Percentiles rank a stretch among this genome's conserved stretches.
These are phyloP conservation scores for Sesamia inferens DNA, from an alignment of 2,888 invertebrate species.

Conservation along the genomic window DNA sequence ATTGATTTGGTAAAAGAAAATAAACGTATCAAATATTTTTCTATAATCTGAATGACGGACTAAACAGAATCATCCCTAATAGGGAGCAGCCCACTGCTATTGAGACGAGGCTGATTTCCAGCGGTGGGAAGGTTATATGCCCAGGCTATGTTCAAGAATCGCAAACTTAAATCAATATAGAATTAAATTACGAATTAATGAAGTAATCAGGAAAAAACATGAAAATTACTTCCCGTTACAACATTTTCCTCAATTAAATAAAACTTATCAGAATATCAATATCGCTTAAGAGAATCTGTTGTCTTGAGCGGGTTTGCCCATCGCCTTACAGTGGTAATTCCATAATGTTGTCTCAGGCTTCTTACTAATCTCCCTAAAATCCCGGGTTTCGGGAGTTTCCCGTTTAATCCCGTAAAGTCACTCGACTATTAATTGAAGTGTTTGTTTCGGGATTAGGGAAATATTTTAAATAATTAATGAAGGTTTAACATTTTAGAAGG, in stretches of 20 bases:
- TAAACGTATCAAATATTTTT: too few relatives aligned
- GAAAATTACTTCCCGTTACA: neutral
- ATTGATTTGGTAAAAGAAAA: too few relatives aligned
- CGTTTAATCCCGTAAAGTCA: conserved; percentile 71
- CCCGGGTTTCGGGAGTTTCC: conserved; percentile 59
- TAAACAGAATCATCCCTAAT: too few relatives aligned
- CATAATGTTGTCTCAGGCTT: conserved; percentile 69
- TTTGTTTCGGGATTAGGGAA: conserved; percentile 63
- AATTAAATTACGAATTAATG: neutral
- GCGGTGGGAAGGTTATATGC: too few relatives aligned
- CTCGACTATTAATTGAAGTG: conserved; percentile 73
- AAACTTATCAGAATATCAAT: conserved; percentile 53
- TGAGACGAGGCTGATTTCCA: too few relatives aligned
- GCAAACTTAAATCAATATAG: too few relatives aligned
- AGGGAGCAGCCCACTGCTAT: too few relatives aligned
- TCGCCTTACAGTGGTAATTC: conserved; percentile 72
- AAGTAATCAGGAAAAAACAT: conserved; percentile 6
- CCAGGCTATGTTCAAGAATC: too few relatives aligned
- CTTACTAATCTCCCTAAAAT: conserved; percentile 67
- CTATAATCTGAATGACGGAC: too few relatives aligned
- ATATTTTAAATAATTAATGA: conserved; percentile 60
- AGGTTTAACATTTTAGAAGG: conserved; percentile 41
- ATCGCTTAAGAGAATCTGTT: conserved; percentile 55
- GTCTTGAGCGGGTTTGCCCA: conserved; percentile 59
- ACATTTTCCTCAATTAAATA: conserved; percentile 29